Evolutionary conservation across 2,113 vertebrate genomes (phyloP).

Genomic region (Pteruthius melanotis): DNA sequence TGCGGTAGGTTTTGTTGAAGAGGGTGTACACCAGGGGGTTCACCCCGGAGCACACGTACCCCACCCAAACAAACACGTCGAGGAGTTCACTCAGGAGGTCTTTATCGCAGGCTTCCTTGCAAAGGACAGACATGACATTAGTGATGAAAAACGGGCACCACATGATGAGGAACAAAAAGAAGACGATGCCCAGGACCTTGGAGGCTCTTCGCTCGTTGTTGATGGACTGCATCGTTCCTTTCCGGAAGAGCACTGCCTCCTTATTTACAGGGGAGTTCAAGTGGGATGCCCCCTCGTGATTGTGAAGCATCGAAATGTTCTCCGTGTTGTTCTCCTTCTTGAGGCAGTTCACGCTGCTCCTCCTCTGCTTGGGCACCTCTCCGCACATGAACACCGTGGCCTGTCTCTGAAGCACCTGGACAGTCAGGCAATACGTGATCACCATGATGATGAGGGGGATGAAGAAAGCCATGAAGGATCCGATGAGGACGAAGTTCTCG

Average conservation of each 20-base stretch:
- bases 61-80: conserved; percentile 97
- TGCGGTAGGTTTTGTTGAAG: conserved; percentile 95
- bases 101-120: conserved; percentile 83
- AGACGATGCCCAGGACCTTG: conserved; percentile 96
- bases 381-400: conserved; percentile 88
- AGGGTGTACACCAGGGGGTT: conserved; percentile 97
- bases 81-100: conserved; percentile 87
- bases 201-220: conserved; percentile 95
- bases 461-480: conserved; percentile 98
- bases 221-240: conserved; percentile 98
- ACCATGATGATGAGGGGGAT: conserved; percentile 98
- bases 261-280: conserved; percentile 82
- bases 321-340: conserved; percentile 74
- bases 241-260: conserved; percentile 79
- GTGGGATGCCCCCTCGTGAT: conserved; percentile 78
- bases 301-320: conserved; percentile 81
- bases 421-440: conserved; percentile 92
- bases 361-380: conserved; percentile 73
- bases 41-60: conserved; percentile 95
- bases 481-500: conserved; percentile 92
- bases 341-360: conserved; percentile 83
- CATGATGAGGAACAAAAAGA: conserved; percentile 98
- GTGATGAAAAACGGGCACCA: conserved; percentile 99
- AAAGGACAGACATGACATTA: conserved; percentile 92
- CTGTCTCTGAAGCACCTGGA: conserved; percentile 90